phyloP scores from a whole-genome alignment of 1,140 invertebrate species.

The Heliconius eleuchia region DNA sequence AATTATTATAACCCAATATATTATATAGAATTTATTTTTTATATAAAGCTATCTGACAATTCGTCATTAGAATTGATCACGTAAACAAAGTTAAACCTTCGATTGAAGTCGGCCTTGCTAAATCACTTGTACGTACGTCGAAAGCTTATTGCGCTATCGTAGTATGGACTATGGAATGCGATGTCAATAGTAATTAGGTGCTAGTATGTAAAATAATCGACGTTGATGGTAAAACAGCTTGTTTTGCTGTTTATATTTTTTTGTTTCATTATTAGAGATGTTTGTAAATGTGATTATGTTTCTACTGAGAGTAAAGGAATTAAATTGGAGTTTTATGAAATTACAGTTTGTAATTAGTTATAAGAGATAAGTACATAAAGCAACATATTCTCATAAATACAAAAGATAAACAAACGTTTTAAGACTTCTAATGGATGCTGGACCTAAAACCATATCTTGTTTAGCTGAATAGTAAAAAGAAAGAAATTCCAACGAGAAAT shows the following conservation, averaged over 20 bases:
- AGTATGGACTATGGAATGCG: conserved; percentile 31
- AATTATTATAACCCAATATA: no score
- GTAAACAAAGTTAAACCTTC: conserved; percentile 34
- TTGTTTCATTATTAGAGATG: conserved; percentile 1
- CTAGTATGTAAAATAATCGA: conserved; percentile 10
- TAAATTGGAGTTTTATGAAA: no score
- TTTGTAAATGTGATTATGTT: no score
- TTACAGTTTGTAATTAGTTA: no score
- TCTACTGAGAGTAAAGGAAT: no score
- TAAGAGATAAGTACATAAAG: no score
- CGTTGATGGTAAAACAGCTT: not conserved
- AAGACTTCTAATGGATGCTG: no score
- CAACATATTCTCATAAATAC: no score
- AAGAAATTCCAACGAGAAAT: no score
- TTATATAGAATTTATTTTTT: not conserved
- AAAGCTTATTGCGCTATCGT: conserved; percentile 27
- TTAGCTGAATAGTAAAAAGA: no score
- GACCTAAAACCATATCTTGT: no score
- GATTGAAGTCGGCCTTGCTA: conserved; percentile 31
- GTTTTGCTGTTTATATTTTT: conserved; percentile 1
- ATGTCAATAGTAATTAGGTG: conserved; percentile 27
- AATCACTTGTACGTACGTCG: conserved; percentile 19
- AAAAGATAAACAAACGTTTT: no score
- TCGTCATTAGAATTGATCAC: conserved; percentile 14
- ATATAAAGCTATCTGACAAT: not conserved